Conservation (phyloP, 2,888 invertebrate genomes). For the Crepidodera aurea region DNA sequence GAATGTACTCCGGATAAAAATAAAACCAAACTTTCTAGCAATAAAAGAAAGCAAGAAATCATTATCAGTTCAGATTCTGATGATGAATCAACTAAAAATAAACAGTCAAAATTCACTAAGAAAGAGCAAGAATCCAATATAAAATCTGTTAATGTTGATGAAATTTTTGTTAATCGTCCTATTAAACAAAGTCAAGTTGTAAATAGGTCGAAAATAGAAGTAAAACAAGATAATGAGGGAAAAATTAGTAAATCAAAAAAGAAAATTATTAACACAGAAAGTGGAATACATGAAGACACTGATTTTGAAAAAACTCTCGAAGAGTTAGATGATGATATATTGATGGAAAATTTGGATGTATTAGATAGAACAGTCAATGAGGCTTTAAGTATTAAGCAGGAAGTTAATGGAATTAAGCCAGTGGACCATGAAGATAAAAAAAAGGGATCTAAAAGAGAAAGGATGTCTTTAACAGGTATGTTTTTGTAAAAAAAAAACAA, state of each 20-base stretch:
- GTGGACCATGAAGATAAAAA: constrained; percentile 14
- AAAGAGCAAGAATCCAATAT: constrained; percentile 57
- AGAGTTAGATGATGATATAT: constrained; percentile 68
- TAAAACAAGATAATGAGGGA: constrained; percentile 34
- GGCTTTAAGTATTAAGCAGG: constrained; percentile 39
- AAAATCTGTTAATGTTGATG: constrained; percentile 62
- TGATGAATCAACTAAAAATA: constrained; percentile 44
- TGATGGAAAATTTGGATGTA: constrained; percentile 51
- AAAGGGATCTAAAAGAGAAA: constrained; percentile 36
- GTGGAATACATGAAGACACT: constrained; percentile 71
- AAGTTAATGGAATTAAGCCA: constrained; percentile 30
- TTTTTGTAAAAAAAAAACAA: too few relatives aligned
- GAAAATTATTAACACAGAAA: constrained; percentile 50
- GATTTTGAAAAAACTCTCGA: constrained; percentile 75
- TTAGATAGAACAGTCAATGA: constrained; percentile 54
- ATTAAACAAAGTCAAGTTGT: constrained; percentile 64
- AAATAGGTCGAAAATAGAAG: constrained; percentile 33
- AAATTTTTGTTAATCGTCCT: constrained; percentile 70
- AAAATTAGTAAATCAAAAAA: constrained; percentile 47
- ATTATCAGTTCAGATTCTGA: constrained; percentile 49
- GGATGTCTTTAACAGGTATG: constrained; percentile 42
- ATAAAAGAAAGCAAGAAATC: constrained; percentile 44
- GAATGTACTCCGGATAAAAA: constrained; percentile 63
- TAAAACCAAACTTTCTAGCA: constrained; percentile 40
- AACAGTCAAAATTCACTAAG: constrained; percentile 46